Base-by-base conservation (phyloP, 2,113 vertebrate genomes). In the Fulmarus glacialis region DNA sequence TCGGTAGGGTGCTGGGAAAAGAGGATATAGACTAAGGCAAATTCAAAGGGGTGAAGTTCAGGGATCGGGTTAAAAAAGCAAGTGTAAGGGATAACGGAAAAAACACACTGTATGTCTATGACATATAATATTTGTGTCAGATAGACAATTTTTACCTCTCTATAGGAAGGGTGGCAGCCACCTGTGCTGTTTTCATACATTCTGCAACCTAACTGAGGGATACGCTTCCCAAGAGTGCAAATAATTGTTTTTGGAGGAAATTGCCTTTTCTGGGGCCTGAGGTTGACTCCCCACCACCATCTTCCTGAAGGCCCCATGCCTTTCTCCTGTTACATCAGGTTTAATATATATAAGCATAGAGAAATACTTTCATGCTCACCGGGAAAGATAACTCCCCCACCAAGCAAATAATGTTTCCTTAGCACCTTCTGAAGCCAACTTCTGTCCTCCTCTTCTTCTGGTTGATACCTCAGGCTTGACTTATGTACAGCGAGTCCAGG, bases 401-500 rank as follows among this genome's bases (percentile, higher is more conserved):
- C 6, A 62, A 27, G 6, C 9, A 11, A 47, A 26, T 7, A 1
- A 1, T 6, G 9, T 26, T 81, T 87, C 20, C 29, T 14, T 34
- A 52, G 10, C 5, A 17, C 7, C 9, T 53, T 23, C 45, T 50
- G 60, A 71, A 67, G 14, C 2, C 17, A 34, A 0, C 2, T 74
- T 82, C 20, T 48, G 36, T 4, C 29, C 9, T 78, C 8, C 4
- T 72, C 11, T 77, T 73, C 43, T 48, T 79, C 22, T 29, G 11
- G 20, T 53, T 62, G 26, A 2, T 24, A 4, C 59, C 19, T 68
- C 16, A 38, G n/a, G 12, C 2, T 47, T 59, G 48, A n/a, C 7
- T 19, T 24, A 36, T 0, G 2, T 45, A 8, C 15, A 24, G 11
- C 0, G 2, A 48, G 18, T 26, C 11, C 8, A 58, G 12, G 23